Base-by-base conservation (phyloP, 2,888 invertebrate genomes). In the Chromoteleia sp. region DNA sequence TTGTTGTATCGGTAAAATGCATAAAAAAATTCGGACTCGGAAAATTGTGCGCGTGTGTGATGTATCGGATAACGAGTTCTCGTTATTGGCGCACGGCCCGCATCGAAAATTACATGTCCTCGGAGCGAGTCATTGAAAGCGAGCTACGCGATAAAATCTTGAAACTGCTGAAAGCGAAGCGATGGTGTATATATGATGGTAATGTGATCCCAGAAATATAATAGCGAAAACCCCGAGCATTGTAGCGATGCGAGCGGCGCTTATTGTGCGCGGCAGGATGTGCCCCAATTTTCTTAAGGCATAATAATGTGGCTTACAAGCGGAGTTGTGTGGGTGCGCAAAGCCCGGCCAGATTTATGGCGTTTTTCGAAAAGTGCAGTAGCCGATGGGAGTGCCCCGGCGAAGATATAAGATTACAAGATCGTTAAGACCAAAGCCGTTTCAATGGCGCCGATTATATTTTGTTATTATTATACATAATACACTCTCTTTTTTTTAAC, bases 181-280 rank as follows among this genome's bases (percentile, higher is more conserved):
- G 85, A 86, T 86, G 83, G 83, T 86, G 86, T 68, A 61, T 59
- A 58, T 88, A 86, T 84, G 85, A 82, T 84, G 85, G 87, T 88
- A 88, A 88, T 88, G 88, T 77, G 83, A 90, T 89, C 86, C 88
- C 84, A 85, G 85, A 85, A 86, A 87, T 88, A 89, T 88, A 89
- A 89, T 88, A 87, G 88, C 76, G 85, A 85, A 84, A 84, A 85
- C 75, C 82, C 65, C 50, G 76, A 65, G 77, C 61, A 73, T 84
- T 84, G 82, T 84, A 81, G 54, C 50, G 70, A 43, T 76, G 75
- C 73, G 68, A 80, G 77, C 78, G 58, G 75, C 48, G 45, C 50
- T 39, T 71, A 83, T 83, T 82, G 76, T 83, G 29, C 84, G 83
- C 86, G 86, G 85, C 88, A 89, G 89, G 90, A 90, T 89, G 87